Conservation (phyloP, 2,888 invertebrate genomes). For the Trichopoda pennipes region DNA sequence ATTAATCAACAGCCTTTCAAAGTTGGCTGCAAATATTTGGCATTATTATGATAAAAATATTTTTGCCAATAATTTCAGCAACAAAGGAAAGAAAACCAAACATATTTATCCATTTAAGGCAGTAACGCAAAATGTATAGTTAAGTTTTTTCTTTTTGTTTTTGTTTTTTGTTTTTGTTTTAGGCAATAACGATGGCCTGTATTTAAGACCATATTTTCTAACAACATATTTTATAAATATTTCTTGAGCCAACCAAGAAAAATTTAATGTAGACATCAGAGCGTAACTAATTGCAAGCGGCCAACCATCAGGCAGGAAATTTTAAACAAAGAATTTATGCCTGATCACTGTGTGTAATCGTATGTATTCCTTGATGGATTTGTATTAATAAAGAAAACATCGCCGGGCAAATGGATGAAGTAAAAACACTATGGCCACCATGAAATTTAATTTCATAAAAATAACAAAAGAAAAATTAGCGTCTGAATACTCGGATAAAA, state of each 20-base stretch:
- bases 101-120: slow-evolving; percentile 35
- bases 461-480: neutral
- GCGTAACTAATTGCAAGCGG: slow-evolving; percentile 62
- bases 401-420: slow-evolving; percentile 20
- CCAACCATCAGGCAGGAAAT: slow-evolving; percentile 54
- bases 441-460: slow-evolving; percentile 36
- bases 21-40: slow-evolving; percentile 68
- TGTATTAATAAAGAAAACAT: slow-evolving; percentile 4
- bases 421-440: slow-evolving; percentile 57
- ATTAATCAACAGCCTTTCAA: slow-evolving; percentile 70
- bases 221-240: slow-evolving; percentile 3
- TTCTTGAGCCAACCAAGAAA: slow-evolving; percentile 41
- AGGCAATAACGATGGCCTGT: slow-evolving; percentile 15
- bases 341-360: neutral
- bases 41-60: slow-evolving; percentile 64
- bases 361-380: slow-evolving; percentile 19
- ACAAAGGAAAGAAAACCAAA: neutral
- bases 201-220: slow-evolving; percentile 16
- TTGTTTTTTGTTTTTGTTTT: neutral
- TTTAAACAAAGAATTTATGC: slow-evolving; percentile 28
- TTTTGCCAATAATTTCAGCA: slow-evolving; percentile 57
- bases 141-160: neutral
- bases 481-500: neutral
- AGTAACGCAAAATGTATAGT: neutral
- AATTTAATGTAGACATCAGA: slow-evolving; percentile 45